Base-by-base conservation (phyloP, 1,140 invertebrate species). In the Octopus sinensis region DNA sequence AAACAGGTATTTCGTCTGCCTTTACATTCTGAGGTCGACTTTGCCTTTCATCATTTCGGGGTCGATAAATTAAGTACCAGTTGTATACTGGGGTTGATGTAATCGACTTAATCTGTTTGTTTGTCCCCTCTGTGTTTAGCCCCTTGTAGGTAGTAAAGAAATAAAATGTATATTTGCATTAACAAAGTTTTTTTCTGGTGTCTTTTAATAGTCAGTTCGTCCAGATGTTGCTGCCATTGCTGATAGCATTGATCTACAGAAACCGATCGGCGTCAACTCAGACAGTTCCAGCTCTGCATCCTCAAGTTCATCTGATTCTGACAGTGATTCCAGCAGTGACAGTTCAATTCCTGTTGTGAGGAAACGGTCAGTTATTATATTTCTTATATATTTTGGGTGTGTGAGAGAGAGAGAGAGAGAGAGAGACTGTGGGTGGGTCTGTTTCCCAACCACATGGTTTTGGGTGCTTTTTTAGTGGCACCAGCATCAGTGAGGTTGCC, bases 271-370 rank as follows among this genome's bases (percentile, higher is more conserved):
- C 7, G 94, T 98, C 53, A 96, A 96, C 12, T 98, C 97, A 5
- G 97, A 98, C 91, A 97, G 95, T 84, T 96, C 95, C 0, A 97
- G 95, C 86, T 96, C 95, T 84, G 97, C 96, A 10, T 96, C 95
- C 62, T 96, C 95, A 76, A 96, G 95, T 80, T 96, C 95, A 4
- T 94, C 93, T 76, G 56, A 86, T 84, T 80, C 86, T 30, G 87
- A 86, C 79, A 84, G 82, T 83, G 68, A 71, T 71, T 86, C 87
- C 23, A 83, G 82, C 62, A 84, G 87, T 75, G 80, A 79, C 54
- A 82, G 84, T 23, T 83, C 80, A 51, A 82, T 82, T 71, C 83
- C 81, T 53, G 81, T 81, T 79, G 54, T 79, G 71, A 87, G 81
- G 54, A 86, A 85, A 83, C 84, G 84, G 84, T 86, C 53, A 75